Conservation (phyloP, 2,797 vertebrate genomes). For the Sebastes aleutianus region DNA sequence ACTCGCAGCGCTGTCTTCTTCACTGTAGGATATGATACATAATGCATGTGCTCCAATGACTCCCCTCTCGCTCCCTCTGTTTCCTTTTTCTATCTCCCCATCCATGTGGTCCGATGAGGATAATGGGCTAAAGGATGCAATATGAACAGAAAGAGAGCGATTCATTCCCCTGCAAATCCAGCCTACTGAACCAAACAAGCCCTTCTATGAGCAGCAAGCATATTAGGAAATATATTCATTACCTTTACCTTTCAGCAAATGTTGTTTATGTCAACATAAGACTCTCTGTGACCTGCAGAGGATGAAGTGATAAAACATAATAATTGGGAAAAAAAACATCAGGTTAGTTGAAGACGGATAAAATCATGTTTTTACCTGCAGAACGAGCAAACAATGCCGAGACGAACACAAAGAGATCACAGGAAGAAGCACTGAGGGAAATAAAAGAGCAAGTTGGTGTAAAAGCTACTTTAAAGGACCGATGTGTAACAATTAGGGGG, state of each 20-base stretch:
- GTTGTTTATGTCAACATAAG: background rate
- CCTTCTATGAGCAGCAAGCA: background rate
- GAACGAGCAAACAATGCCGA: background rate
- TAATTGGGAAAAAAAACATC: background rate
- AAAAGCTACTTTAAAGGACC: background rate
- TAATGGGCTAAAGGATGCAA: constrained; percentile 33
- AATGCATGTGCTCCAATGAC: constrained; percentile 64
- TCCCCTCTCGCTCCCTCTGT: constrained; percentile 28
- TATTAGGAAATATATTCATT: background rate
- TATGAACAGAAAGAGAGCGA: constrained; percentile 28
- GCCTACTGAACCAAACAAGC: background rate
- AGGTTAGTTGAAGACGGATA: background rate
- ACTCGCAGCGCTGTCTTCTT: constrained; percentile 53
- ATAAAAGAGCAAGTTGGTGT: background rate
- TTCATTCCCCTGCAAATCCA: background rate
- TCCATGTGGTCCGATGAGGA: constrained; percentile 38
- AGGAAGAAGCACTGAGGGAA: background rate
- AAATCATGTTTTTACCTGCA: background rate
- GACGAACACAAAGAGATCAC: background rate
- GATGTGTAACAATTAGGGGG: too few species aligned
- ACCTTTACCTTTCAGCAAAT: constrained; percentile 9
- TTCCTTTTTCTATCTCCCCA: constrained; percentile 13
- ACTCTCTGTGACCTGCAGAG: background rate
- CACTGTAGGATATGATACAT: constrained; percentile 70
- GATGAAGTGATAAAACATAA: background rate